Evolutionary conservation across 2,888 invertebrate genomes (phyloP), one percentile per base, ranked within the genome.

Genomic region (Drosophila hamatofila): DNA sequence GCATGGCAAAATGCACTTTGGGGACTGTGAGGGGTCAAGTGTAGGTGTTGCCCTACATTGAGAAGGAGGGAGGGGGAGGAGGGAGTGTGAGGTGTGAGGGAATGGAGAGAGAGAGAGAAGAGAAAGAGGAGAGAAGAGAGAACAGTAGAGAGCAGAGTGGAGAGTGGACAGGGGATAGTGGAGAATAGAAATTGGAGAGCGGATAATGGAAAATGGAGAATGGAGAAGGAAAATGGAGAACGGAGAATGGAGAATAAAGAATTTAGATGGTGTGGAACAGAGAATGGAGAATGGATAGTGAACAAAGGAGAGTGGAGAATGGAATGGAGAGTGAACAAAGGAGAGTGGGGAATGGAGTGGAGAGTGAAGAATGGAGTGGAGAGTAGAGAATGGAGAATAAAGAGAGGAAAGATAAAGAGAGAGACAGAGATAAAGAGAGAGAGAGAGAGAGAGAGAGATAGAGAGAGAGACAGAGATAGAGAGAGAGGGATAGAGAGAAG

Each of bases 1-100:
- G 46, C 39, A n/a, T 18, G 41, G 12, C 33, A 27, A 59, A 80
- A 80, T 75, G 66, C 80, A 83, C 73, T 81, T 81, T 79, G 37
- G 81, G 74, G 83, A 41, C 55, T 30, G 46, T 11, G 4, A 61
- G 66, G 67, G 64, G 68, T 69, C 70, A 59, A 69, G 46, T 49
- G 60, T 44, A n/a, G 11, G 48, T n/a, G 48, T 9, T 11, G n/a
- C n/a, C n/a, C n/a, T n/a, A 27, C 30, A 30, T n/a, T 16, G 27
- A 16, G 7, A 9, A 30, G 12, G 11, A 27, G 48, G n/a, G 27
- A 5, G 14, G 14, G 14, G 5, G 35, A 35, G 14, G 35, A 14
- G 35, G 14, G 33, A 33, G 33, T 12, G 12, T 3, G 35, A 35
- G 35, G 6, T n/a, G 6, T 0, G 5, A 35, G 14, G 2, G 14